Conservation (phyloP, 2,797 vertebrate genomes). For the Steatocranus sp. region DNA sequence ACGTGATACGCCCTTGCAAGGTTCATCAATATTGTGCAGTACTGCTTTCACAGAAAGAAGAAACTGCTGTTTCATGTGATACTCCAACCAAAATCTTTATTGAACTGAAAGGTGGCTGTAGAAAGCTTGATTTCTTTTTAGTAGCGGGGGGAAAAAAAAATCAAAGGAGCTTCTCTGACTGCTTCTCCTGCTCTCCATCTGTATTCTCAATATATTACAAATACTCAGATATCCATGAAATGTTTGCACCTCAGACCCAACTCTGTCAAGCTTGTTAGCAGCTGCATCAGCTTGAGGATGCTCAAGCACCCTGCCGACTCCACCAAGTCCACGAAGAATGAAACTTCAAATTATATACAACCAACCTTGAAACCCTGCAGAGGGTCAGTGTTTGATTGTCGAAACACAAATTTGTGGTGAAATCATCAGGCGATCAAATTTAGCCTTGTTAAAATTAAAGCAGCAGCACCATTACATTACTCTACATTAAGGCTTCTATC, state of each 20-base stretch:
- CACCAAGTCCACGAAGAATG: background rate
- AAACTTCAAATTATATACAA: background rate
- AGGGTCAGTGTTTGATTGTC: background rate
- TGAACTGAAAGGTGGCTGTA: background rate
- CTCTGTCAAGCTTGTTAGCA: slow-evolving; percentile 2
- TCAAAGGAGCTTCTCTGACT: background rate
- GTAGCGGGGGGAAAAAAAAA: background rate
- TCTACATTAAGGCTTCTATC: background rate
- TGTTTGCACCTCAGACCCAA: background rate
- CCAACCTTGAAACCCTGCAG: background rate
- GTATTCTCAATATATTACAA: background rate
- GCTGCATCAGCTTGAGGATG: background rate
- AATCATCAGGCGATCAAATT: background rate
- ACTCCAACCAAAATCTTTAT: slow-evolving; percentile 1
- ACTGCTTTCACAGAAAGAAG: slow-evolving; percentile 31
- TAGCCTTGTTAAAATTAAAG: background rate
- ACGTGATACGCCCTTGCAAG: slow-evolving; percentile 32
- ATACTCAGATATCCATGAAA: background rate
- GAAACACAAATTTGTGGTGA: background rate
- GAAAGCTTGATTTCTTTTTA: background rate
- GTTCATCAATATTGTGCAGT: slow-evolving; percentile 35
- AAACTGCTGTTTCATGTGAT: slow-evolving; percentile 37
- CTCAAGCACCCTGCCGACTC: background rate
- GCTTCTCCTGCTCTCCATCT: background rate
- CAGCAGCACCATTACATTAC: background rate